phyloP scores from a whole-genome alignment of 2,888 invertebrate species.

The Drosophila greeni region DNA sequence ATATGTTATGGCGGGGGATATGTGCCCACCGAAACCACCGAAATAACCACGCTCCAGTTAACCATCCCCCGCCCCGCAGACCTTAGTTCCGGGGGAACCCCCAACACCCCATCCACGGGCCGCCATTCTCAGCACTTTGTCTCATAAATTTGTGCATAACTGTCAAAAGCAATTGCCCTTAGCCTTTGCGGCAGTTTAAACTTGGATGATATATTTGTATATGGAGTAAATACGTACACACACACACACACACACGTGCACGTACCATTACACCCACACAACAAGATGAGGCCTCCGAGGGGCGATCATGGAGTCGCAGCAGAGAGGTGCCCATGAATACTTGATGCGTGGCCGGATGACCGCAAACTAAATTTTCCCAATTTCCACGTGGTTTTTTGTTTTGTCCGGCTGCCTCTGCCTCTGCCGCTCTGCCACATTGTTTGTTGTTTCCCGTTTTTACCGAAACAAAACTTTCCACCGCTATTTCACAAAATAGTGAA shows the following conservation, averaged over 20 bases:
- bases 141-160: constrained; percentile 75
- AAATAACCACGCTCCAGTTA: constrained; percentile 22
- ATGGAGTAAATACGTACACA: constrained; percentile 37
- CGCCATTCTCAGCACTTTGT: constrained; percentile 68
- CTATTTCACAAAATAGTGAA: constrained; percentile 35
- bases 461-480: constrained; percentile 11
- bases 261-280: constrained; percentile 29
- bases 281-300: constrained; percentile 22
- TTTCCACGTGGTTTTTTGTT: constrained; percentile 30
- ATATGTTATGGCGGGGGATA: constrained; percentile 26
- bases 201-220: constrained; percentile 73
- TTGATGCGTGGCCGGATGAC: constrained; percentile 26
- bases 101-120: constrained; percentile 1
- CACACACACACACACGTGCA: constrained; percentile 29
- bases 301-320: constrained; percentile 23
- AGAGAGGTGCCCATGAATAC: constrained; percentile 24
- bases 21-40: constrained; percentile 25
- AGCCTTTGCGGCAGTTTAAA: constrained; percentile 73
- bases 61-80: not conserved
- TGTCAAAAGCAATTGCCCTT: constrained; percentile 75
- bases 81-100: not conserved
- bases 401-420: not conserved
- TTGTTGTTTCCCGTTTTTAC: constrained; percentile 29
- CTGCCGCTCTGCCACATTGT: constrained; percentile 9
- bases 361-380: constrained; percentile 39